Evolutionary conservation across 2,797 vertebrate species (phyloP), one percentile per base, ranked within the genome.

Genomic region (Astyanax mexicanus): DNA sequence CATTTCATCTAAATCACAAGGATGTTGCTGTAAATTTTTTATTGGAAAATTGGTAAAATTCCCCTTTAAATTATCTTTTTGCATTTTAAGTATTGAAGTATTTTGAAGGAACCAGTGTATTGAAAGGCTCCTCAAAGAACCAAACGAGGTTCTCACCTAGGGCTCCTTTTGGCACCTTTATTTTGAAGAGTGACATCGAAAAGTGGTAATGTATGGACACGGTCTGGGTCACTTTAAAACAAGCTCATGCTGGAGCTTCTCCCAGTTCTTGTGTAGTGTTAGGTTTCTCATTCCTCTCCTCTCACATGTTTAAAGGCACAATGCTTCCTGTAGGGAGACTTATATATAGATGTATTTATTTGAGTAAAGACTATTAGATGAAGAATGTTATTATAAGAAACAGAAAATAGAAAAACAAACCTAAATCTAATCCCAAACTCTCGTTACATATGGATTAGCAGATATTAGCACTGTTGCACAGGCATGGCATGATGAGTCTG

Each of bases 301-400:
- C 62, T 71, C 8, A 52, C n/a, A 19, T 38, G 35, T 54, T 66
- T 78, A 73, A 80, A 77, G 77, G 81, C 83, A 78, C 74, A 84
- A 67, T 62, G 77, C 65, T 77, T 77, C 70, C 72, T 57, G 27
- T 77, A 80, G 23, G 60, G 52, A 80, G 72, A 61, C 78, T 77
- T 77, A 72, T 58, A 51, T 65, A 80, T 77, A 81, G 80, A 80
- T 80, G 45, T 66, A 80, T 79, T 81, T 80, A 80, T 81, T 73
- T 79, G 11, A 77, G 47, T 1, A 76, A 74, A 77, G 29, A 65
- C 44, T 62, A 21, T 47, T 68, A 54, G 47, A 27, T 69, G 15
- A 75, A 71, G 54, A 75, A 78, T 78, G 64, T 79, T 77, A 38
- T 65, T 65, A 71, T 58, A 17, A 19, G 23, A 58, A 49, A 67